These are phyloP conservation scores for Gobionotothen gibberifrons DNA, from an alignment of 2,797 vertebrate genomes.

Conservation along the genomic window DNA sequence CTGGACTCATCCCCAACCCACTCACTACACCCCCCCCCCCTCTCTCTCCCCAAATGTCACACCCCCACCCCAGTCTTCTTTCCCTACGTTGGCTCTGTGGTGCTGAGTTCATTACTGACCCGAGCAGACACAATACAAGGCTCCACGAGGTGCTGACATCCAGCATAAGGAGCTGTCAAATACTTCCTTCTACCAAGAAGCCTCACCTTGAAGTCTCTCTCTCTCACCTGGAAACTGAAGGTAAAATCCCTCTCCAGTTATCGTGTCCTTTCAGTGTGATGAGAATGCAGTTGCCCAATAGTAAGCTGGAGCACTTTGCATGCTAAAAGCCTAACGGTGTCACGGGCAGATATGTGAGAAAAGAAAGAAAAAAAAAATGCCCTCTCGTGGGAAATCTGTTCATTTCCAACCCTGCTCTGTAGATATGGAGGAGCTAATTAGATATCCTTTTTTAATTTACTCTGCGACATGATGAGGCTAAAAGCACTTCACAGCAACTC, in stretches of 20 bases:
- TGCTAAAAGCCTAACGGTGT: slow-evolving; percentile 4
- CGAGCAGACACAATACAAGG: slow-evolving; percentile 12
- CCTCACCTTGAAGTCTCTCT: slow-evolving; percentile 4
- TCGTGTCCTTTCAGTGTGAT: slow-evolving; percentile 5
- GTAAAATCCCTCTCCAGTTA: slow-evolving; percentile 38
- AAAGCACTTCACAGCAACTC: slow-evolving; percentile 34
- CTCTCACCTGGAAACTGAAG: slow-evolving; percentile 48
- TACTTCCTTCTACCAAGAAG: slow-evolving; percentile 28
- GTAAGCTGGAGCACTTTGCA: slow-evolving; percentile 8
- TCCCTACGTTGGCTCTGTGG: slow-evolving; percentile 6
- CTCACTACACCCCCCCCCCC: background rate
- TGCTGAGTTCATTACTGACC: slow-evolving; percentile 27
- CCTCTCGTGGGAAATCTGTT: slow-evolving; percentile 49
- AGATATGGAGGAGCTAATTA: slow-evolving; percentile 55
- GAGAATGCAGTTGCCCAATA: slow-evolving; percentile 16
- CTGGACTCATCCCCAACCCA: background rate
- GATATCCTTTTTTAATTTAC: slow-evolving; percentile 54
- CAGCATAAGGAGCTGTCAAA: slow-evolving; percentile 58
- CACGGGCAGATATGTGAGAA: slow-evolving; percentile 15
- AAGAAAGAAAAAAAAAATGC: slow-evolving; percentile 17
- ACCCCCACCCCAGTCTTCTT: slow-evolving; percentile 1
- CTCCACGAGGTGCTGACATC: slow-evolving; percentile 28
- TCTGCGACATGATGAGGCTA: slow-evolving; percentile 45
- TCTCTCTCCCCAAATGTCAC: slow-evolving; percentile 30
- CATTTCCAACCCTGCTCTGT: slow-evolving; percentile 15